phyloP scores from a whole-genome alignment of 2,113 vertebrate species.

The Pogonocichla stellata region DNA sequence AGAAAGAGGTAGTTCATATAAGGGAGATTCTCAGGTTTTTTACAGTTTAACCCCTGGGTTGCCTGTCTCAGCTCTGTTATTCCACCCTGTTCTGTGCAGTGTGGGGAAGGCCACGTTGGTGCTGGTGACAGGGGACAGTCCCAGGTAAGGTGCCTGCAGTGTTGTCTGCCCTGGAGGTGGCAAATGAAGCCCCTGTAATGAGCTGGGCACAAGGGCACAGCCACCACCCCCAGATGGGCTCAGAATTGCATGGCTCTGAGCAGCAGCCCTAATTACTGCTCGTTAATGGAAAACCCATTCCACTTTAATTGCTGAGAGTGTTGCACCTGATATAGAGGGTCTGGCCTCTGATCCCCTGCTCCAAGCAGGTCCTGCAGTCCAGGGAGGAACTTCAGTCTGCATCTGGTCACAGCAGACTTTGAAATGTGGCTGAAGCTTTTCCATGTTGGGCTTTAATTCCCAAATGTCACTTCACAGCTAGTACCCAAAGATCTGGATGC shows the following conservation, averaged over 20 bases:
- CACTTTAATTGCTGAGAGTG: background rate
- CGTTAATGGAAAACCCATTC: background rate
- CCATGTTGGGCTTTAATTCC: background rate
- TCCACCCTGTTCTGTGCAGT: background rate
- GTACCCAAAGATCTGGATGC: background rate
- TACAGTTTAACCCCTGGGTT: background rate
- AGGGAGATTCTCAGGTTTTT: background rate
- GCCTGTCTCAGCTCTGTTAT: background rate
- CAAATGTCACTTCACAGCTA: no score
- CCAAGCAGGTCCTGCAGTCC: background rate
- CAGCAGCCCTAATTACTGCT: constrained; percentile 9
- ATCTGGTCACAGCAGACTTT: background rate
- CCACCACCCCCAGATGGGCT: background rate
- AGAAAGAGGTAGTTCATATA: background rate
- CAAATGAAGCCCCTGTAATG: background rate
- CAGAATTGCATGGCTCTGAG: background rate
- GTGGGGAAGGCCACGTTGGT: background rate
- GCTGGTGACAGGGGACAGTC: background rate
- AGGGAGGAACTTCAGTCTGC: background rate
- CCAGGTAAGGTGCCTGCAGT: background rate
- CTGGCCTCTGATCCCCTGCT: background rate
- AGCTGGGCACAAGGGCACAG: background rate
- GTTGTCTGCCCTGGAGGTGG: background rate
- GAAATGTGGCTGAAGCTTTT: background rate
- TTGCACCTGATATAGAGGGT: background rate